Evolutionary conservation across 2,888 invertebrate species (phyloP).

Genomic region (Amblyjoppa fuscipennis): DNA sequence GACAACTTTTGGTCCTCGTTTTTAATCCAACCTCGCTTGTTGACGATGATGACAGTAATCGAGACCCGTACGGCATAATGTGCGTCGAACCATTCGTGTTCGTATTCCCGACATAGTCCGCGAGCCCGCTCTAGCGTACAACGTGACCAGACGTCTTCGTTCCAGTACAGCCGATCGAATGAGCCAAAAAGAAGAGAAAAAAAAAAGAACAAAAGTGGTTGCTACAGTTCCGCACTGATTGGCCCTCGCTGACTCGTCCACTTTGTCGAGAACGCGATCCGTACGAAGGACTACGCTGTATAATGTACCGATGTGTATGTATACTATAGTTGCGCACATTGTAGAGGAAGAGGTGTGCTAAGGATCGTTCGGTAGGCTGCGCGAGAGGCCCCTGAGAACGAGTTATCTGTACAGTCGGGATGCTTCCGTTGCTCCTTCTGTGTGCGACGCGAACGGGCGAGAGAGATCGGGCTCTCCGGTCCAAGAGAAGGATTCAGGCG

Average conservation of each 20-base stretch:
- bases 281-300: slow-evolving; percentile 45
- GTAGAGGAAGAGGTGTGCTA: slow-evolving; percentile 52
- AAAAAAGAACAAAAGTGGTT: slow-evolving; percentile 63
- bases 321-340: slow-evolving; percentile 39
- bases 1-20: slow-evolving; percentile 2
- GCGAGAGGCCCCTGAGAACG: slow-evolving; percentile 57
- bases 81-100: background rate
- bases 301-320: slow-evolving; percentile 21
- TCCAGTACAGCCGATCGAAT: slow-evolving; percentile 19
- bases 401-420: slow-evolving; percentile 51
- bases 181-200: slow-evolving; percentile 8
- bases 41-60: slow-evolving; percentile 11
- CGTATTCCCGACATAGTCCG: slow-evolving; percentile 2
- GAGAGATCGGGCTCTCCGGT: slow-evolving; percentile 38
- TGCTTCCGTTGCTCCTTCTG: slow-evolving; percentile 61
- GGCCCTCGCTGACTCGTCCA: slow-evolving; percentile 73
- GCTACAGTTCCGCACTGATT: slow-evolving; percentile 75
- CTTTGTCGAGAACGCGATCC: slow-evolving; percentile 66
- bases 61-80: background rate
- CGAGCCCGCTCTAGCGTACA: slow-evolving; percentile 21
- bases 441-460: slow-evolving; percentile 50
- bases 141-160: slow-evolving; percentile 35
- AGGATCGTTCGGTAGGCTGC: slow-evolving; percentile 51
- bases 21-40: background rate
- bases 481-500: slow-evolving; percentile 50